phyloP scores from a whole-genome alignment of 2,113 vertebrate species.

The Nycticryphes semicollaris region DNA sequence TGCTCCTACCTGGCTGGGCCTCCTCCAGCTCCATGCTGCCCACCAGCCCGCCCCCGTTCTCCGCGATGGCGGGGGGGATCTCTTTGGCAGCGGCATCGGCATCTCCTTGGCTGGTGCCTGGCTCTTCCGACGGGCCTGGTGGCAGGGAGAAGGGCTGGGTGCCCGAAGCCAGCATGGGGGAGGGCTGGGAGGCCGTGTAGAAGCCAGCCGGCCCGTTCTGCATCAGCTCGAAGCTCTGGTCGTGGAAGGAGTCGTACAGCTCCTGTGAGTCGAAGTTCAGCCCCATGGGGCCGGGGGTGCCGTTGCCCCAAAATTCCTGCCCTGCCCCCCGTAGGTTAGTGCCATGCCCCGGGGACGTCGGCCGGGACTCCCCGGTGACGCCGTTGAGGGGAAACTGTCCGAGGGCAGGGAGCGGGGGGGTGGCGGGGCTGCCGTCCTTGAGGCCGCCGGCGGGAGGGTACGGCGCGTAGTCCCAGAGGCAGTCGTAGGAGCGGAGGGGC shows the following conservation, averaged over 20 bases:
- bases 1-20: constrained; percentile 67
- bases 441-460: constrained; percentile 78
- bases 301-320: constrained; percentile 87
- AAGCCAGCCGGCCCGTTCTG: constrained; percentile 73
- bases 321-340: constrained; percentile 74
- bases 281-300: constrained; percentile 78
- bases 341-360: constrained; percentile 72
- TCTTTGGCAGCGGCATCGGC: constrained; percentile 36
- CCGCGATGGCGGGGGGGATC: constrained; percentile 28
- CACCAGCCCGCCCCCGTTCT: constrained; percentile 72
- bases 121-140: background rate
- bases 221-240: constrained; percentile 79
- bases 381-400: constrained; percentile 90
- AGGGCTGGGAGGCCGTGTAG: constrained; percentile 70
- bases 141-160: constrained; percentile 67
- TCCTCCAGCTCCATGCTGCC: constrained; percentile 77
- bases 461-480: constrained; percentile 89
- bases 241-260: constrained; percentile 80
- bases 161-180: constrained; percentile 69
- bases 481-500: constrained; percentile 85
- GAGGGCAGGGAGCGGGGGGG: constrained; percentile 77
- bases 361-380: constrained; percentile 65
- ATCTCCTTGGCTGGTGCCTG: background rate
- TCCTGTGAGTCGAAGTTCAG: constrained; percentile 81
- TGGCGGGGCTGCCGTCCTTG: constrained; percentile 80